A percentile compares a stretch with the other conserved stretches of the same genome.
Conservation (phyloP, 2,888 invertebrate genomes). For the Caradrina clavipalpis region DNA sequence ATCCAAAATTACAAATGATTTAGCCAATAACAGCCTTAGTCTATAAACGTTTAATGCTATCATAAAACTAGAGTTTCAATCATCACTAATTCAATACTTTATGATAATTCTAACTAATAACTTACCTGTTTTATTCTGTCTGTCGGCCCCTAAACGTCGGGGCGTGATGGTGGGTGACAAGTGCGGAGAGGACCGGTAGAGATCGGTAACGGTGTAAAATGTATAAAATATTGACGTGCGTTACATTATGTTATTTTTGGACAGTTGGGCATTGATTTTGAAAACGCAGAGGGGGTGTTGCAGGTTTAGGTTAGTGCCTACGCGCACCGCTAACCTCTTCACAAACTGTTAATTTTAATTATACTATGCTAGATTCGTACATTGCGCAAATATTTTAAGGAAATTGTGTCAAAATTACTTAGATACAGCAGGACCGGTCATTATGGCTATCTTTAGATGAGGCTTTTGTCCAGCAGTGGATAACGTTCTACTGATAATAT, state of each 20-base stretch:
- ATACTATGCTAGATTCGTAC: no score
- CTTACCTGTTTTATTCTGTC: slow-evolving; percentile 62
- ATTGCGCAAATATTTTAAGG: no score
- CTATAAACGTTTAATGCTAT: slow-evolving; percentile 54
- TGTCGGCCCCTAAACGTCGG: slow-evolving; percentile 55
- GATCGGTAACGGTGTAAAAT: slow-evolving; percentile 77
- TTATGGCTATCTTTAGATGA: no score
- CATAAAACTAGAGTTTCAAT: slow-evolving; percentile 58
- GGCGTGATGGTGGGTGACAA: slow-evolving; percentile 59
- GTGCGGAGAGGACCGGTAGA: slow-evolving; percentile 50
- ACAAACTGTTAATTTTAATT: no score
- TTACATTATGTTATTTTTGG: slow-evolving; percentile 77
- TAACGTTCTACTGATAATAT: no score
- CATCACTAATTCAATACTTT: slow-evolving; percentile 61
- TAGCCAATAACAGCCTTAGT: slow-evolving; percentile 43
- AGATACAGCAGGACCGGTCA: no score
- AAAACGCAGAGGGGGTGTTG: slow-evolving; percentile 58
- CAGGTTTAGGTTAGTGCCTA: slow-evolving; percentile 6
- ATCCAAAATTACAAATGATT: slow-evolving; percentile 59
- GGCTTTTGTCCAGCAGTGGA: no score
- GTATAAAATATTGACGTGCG: slow-evolving; percentile 82
- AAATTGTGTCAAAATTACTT: no score
- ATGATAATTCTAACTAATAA: slow-evolving; percentile 43
- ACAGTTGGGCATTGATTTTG: slow-evolving; percentile 68
- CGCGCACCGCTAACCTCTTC: no score